A percentile compares a stretch with the other conserved stretches of the same genome.
These are phyloP conservation scores for Chelonus formosanus DNA, from an alignment of 2,888 invertebrate species.

Conservation along the genomic window DNA sequence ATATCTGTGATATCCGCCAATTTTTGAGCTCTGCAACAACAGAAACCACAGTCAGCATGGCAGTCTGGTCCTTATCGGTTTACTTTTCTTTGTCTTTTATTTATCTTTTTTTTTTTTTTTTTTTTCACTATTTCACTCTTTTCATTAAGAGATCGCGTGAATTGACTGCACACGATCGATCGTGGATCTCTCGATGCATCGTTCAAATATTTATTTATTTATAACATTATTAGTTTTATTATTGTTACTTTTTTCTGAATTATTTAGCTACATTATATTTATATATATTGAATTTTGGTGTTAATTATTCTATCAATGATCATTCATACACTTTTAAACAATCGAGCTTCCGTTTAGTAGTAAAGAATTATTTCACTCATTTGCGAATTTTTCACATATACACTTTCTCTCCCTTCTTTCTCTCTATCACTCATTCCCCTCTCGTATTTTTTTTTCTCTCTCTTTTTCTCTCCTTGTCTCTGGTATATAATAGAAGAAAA, in stretches of 20 bases:
- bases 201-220: slow-evolving; percentile 28
- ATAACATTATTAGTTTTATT: not conserved
- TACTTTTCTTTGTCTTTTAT: slow-evolving; percentile 42
- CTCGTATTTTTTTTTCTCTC: slow-evolving; percentile 13
- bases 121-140: slow-evolving; percentile 15
- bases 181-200: slow-evolving; percentile 36
- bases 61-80: slow-evolving; percentile 41
- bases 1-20: slow-evolving; percentile 70
- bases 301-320: too few species aligned
- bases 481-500: slow-evolving; percentile 14
- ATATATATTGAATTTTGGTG: slow-evolving; percentile 15
- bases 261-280: slow-evolving; percentile 3
- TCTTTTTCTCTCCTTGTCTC: slow-evolving; percentile 1
- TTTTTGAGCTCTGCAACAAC: slow-evolving; percentile 69
- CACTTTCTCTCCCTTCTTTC: not conserved
- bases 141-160: slow-evolving; percentile 6
- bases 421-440: slow-evolving; percentile 16
- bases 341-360: slow-evolving; percentile 27
- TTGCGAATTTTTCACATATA: slow-evolving; percentile 3
- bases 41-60: slow-evolving; percentile 61
- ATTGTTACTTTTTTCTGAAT: slow-evolving; percentile 6
- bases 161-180: slow-evolving; percentile 34
- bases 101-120: slow-evolving; percentile 30
- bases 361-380: not conserved
- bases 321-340: slow-evolving; percentile 15